Percentiles rank a stretch among this genome's conserved stretches.
Evolutionary conservation across 2,113 vertebrate genomes (phyloP).

Genomic region (Mobula hypostoma): DNA sequence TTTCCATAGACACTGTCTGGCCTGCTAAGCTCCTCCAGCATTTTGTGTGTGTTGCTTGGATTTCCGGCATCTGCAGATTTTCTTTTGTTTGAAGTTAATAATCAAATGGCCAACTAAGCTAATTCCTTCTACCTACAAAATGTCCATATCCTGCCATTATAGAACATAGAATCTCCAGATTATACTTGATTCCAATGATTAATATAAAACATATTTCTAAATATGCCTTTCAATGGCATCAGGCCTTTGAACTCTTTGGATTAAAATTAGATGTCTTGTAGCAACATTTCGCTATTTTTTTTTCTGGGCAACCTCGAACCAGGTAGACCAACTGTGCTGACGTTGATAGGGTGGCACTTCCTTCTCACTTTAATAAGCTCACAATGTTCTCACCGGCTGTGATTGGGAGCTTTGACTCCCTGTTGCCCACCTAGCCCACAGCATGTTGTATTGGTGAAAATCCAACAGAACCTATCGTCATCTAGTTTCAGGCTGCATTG

Average conservation of each 20-base stretch:
- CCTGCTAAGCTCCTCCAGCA: too few relatives aligned
- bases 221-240: neutral
- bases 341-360: neutral
- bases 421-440: too few relatives aligned
- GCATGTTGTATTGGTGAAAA: neutral
- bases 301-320: neutral
- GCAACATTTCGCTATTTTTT: neutral
- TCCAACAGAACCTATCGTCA: neutral
- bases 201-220: neutral
- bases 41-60: too few relatives aligned
- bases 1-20: too few relatives aligned
- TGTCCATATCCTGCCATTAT: too few relatives aligned
- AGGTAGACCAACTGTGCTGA: neutral
- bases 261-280: neutral
- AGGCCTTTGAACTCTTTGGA: neutral
- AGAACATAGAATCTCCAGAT: neutral
- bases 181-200: neutral
- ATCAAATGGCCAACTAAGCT: too few relatives aligned
- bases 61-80: too few relatives aligned
- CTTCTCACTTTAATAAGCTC: slow-evolving; percentile 1
- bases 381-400: neutral
- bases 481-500: neutral
- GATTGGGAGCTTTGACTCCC: neutral
- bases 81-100: too few relatives aligned
- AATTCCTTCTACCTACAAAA: too few relatives aligned